Percentiles rank a stretch among this genome's conserved stretches.
These are phyloP conservation scores for Hydropotes inermis DNA, from an alignment of 2,113 vertebrate genomes.

Conservation along the genomic window DNA sequence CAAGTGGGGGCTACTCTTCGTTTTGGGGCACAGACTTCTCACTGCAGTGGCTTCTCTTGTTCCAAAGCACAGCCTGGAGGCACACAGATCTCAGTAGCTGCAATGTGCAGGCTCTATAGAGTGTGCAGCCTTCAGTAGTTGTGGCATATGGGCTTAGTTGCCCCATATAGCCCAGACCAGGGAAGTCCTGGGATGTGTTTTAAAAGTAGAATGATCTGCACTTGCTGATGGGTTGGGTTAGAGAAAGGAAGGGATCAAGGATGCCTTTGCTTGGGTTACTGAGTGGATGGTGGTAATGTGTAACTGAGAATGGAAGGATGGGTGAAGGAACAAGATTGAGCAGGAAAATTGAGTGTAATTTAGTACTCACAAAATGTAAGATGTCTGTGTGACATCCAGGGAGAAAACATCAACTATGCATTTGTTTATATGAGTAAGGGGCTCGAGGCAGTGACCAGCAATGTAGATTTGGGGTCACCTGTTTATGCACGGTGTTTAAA, in stretches of 20 bases:
- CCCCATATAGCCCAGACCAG: background rate
- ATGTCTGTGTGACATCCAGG: background rate
- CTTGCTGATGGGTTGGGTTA: background rate
- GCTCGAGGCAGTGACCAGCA: background rate
- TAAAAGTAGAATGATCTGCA: background rate
- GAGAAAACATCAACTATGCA: background rate
- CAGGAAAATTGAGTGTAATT: conserved; percentile 19
- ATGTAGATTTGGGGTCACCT: background rate
- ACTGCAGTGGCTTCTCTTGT: background rate
- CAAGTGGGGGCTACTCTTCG: background rate
- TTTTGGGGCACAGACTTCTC: background rate
- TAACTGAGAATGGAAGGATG: background rate
- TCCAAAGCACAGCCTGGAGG: background rate
- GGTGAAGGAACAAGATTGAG: background rate
- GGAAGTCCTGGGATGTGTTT: background rate
- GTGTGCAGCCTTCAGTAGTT: background rate
- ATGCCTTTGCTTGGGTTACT: background rate
- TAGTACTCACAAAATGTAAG: background rate
- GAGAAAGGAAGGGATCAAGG: background rate
- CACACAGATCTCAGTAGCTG: background rate
- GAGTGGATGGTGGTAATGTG: background rate
- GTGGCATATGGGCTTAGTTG: background rate
- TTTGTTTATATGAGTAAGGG: background rate
- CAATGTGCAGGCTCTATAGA: background rate
- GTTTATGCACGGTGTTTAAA: background rate